Base-by-base conservation (phyloP, 2,888 invertebrate species). In the Aplocera efformata region DNA sequence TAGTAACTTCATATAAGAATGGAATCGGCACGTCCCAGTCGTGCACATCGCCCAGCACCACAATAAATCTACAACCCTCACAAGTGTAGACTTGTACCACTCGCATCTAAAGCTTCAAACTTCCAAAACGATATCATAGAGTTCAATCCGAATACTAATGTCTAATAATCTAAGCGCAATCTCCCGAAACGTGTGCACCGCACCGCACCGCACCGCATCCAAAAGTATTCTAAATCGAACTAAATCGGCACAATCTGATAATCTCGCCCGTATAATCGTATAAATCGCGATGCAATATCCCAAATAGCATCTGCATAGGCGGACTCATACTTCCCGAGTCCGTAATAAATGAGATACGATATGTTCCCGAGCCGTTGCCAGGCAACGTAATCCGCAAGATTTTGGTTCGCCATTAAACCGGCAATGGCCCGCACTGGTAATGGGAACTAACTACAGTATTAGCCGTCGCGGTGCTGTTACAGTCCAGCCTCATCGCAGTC, bases 331-430 rank as follows among this genome's bases (percentile, higher is more conserved):
- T 38, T 24, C n/a, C 32, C 23, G 22, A 11, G 28, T 22, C 9
- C 34, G 17, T 37, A 29, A n/a, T 22, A 34, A 43, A 31, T 34
- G 34, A 31, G 11, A 26, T 38, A 38, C 33, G 29, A 33, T 30
- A 25, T n/a, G 22, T 5, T 6, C 10, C 22, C 30, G 9, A 20
- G 20, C 29, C 23, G 34, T 43, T 33, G 43, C 43, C 34, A 27
- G 38, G 31, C 28, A 39, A 35, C 34, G 13, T 43, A 38, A 44
- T 34, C 38, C 28, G 27, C 38, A 35, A 39, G 39, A 39, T 20
- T 27, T 34, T 21, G 11, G 10, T 34, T 38, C 26, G 33, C 9
- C 34, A 20, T 31, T 9, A 26, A 43, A 34, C 26, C 25, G 34
- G 25, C 33, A 37, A 10, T 11, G 7, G 21, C 34, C 30, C 26